phyloP scores from a whole-genome alignment of 2,113 vertebrate species.

The Perca fluviatilis region DNA sequence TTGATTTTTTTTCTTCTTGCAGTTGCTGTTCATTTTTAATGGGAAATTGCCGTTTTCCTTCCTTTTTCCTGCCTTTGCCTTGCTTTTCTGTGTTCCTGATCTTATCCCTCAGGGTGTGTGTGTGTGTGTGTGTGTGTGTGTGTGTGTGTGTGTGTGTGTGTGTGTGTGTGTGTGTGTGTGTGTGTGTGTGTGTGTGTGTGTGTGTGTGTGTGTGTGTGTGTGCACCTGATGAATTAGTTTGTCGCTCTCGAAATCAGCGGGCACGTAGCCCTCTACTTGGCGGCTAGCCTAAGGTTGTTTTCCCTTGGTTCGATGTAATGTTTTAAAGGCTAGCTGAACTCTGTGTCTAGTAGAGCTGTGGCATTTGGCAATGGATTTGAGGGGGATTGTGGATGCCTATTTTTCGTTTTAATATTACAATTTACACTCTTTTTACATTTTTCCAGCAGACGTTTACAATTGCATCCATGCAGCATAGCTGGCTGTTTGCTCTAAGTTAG shows the following conservation, averaged over 20 bases:
- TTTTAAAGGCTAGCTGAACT: constrained; percentile 38
- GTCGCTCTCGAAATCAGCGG: constrained; percentile 37
- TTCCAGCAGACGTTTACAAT: constrained; percentile 29
- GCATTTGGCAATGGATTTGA: constrained; percentile 42
- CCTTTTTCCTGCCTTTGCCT: constrained; percentile 50
- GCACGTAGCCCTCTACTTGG: constrained; percentile 45
- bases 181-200: constrained; percentile 10
- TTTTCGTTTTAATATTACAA: constrained; percentile 28
- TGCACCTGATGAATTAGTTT: constrained; percentile 52
- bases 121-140: not conserved
- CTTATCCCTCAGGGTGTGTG: constrained; percentile 50
- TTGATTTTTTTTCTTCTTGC: constrained; percentile 13
- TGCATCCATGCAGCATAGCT: constrained; percentile 20
- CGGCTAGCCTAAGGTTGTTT: constrained; percentile 55
- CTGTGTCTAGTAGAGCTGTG: constrained; percentile 9
- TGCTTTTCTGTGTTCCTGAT: constrained; percentile 55
- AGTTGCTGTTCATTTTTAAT: constrained; percentile 45
- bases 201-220: constrained; percentile 15
- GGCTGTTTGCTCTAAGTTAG: constrained; percentile 17
- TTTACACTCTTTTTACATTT: constrained; percentile 19
- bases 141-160: not conserved
- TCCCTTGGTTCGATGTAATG: constrained; percentile 35
- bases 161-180: constrained; percentile 10
- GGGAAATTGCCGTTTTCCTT: constrained; percentile 64
- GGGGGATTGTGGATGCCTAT: not conserved